Base-by-base conservation (phyloP, 2,888 invertebrate genomes). In the Morpho helenor region DNA sequence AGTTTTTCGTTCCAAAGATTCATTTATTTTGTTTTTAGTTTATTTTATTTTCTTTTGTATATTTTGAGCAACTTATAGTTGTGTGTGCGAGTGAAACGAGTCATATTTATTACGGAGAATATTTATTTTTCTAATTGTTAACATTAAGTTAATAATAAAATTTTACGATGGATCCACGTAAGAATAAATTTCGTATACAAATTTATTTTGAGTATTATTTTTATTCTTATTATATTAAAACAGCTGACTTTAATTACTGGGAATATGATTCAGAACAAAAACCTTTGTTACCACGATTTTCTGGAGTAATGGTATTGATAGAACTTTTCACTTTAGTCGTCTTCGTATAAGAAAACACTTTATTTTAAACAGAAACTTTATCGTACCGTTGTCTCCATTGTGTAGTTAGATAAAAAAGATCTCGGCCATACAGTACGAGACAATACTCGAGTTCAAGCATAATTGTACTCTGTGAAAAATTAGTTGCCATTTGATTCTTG, bases 1-100 rank as follows among this genome's bases (percentile, higher is more conserved):
- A 75, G 74, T 73, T 78, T 74, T 82, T 74, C 70, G 78, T 83
- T 82, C 89, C 88, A 88, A 89, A 88, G 88, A 87, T 82, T 79
- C 76, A 69, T 73, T 66, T 70, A 60, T 64, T 62, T 73, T 66
- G 76, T 66, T 70, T 70, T 69, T 71, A 62, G 70, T 72, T 66
- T 64, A 62, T 68, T 71, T 67, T 75, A 71, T 73, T 72, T 60
- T 71, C 69, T 41, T 40, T 40, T 52, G 70, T 69, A 57, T 74
- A 69, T 72, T 57, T 64, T 61, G 66, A 63, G 61, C 62, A 68
- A 69, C 57, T 65, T 65, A 63, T 66, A 66, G 67, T 69, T 69
- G 67, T 71, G 71, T 65, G 73, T 74, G 74, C 76, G 77, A 77
- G 77, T 80, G 75, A 75, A 74, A 74, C 71, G 75, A 84, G 85